Evolutionary conservation across 2,797 vertebrate species (phyloP).

Genomic region (Ammospiza maritima): DNA sequence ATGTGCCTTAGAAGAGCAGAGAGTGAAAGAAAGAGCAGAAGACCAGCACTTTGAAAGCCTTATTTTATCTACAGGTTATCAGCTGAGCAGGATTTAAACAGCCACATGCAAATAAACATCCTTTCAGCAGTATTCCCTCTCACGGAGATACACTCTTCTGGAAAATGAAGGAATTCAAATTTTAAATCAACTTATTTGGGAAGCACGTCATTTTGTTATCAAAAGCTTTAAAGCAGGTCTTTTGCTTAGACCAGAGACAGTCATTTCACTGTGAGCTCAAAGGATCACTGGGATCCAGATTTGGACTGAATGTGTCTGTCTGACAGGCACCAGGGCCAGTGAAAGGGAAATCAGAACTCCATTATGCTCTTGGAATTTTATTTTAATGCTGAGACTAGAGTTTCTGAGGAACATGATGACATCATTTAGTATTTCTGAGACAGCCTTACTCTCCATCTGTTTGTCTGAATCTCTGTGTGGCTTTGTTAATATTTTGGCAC

Average conservation of each 20-base stretch:
- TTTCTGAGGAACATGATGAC: not conserved
- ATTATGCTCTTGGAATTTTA: constrained; percentile 50
- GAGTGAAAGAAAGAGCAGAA: constrained; percentile 85
- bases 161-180: not conserved
- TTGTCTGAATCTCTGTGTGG: constrained; percentile 56
- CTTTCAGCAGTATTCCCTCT: not conserved
- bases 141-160: not conserved
- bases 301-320: not conserved
- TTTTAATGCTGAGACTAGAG: constrained; percentile 1
- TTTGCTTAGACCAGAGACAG: not conserved
- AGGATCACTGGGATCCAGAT: not conserved
- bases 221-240: not conserved
- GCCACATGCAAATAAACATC: not conserved
- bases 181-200: not conserved
- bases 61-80: constrained; percentile 57
- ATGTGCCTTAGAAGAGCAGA: constrained; percentile 86
- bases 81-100: constrained; percentile 60
- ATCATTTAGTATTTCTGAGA: constrained; percentile 40
- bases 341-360: constrained; percentile 29
- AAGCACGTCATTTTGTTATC: not conserved
- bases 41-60: constrained; percentile 84
- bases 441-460: constrained; percentile 28
- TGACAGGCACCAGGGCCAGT: not conserved
- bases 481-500: constrained; percentile 44
- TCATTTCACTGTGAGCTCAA: not conserved